Evolutionary conservation across 2,113 vertebrate species (phyloP).

Genomic region (Azemiops feae): DNA sequence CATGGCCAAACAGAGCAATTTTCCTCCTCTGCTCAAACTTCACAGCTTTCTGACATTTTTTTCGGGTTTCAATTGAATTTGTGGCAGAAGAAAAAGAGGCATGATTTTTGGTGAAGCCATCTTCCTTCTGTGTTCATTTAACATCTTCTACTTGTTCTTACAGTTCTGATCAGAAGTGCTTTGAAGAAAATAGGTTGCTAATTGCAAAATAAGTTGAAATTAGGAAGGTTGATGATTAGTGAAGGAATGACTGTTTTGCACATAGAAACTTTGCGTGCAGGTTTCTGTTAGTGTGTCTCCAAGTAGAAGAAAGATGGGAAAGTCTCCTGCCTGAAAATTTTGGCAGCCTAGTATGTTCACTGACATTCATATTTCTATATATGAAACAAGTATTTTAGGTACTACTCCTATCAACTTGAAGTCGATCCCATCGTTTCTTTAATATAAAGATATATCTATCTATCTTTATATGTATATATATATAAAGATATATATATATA

Average conservation of each 20-base stretch:
- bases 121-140: background rate
- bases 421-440: background rate
- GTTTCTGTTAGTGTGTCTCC: background rate
- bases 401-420: background rate
- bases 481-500: too few species aligned
- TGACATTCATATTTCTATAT: background rate
- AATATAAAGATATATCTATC: background rate
- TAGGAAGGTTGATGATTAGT: background rate
- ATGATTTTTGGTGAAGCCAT: background rate
- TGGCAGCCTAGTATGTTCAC: background rate
- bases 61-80: background rate
- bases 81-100: background rate
- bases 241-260: background rate
- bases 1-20: background rate
- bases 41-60: background rate
- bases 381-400: background rate
- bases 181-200: background rate
- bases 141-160: background rate
- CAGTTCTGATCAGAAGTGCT: background rate
- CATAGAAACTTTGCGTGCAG: background rate
- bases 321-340: background rate
- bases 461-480: too few species aligned
- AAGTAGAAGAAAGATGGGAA: background rate
- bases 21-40: background rate
- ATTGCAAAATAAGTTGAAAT: background rate